phyloP scores from a whole-genome alignment of 2,888 invertebrate genomes.

The Entomobrya multifasciata region DNA sequence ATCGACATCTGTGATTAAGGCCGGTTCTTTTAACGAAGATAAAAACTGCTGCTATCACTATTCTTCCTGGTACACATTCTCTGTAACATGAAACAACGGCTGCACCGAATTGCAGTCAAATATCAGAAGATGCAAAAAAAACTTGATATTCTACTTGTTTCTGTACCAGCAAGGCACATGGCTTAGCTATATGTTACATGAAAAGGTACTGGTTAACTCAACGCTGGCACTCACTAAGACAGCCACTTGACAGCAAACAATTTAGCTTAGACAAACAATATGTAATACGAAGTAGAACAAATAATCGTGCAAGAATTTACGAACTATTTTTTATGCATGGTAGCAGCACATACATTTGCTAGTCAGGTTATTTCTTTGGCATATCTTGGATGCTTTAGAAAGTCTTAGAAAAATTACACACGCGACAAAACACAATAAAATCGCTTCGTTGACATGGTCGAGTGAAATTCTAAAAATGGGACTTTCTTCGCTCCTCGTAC shows the following conservation, averaged over 20 bases:
- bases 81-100: constrained; percentile 1
- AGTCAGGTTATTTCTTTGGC: not conserved
- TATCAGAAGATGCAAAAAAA: not conserved
- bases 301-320: constrained; percentile 48
- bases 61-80: not conserved
- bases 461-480: constrained; percentile 61
- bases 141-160: constrained; percentile 4
- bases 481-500: not conserved
- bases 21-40: no score
- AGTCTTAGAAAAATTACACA: constrained; percentile 36
- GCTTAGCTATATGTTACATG: not conserved
- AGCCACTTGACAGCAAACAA: not conserved
- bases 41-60: not conserved
- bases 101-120: constrained; percentile 23
- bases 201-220: constrained; percentile 22
- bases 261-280: constrained; percentile 19
- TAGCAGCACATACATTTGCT: not conserved
- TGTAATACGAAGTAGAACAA: constrained; percentile 41
- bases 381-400: constrained; percentile 10
- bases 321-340: not conserved
- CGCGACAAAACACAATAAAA: constrained; percentile 48
- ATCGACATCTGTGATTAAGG: no score
- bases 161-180: not conserved
- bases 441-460: constrained; percentile 51
- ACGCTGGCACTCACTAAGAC: not conserved